Percentiles rank a stretch among this genome's conserved stretches.
Evolutionary conservation across 2,888 invertebrate genomes (phyloP).

Genomic region (Hemaris fuciformis): DNA sequence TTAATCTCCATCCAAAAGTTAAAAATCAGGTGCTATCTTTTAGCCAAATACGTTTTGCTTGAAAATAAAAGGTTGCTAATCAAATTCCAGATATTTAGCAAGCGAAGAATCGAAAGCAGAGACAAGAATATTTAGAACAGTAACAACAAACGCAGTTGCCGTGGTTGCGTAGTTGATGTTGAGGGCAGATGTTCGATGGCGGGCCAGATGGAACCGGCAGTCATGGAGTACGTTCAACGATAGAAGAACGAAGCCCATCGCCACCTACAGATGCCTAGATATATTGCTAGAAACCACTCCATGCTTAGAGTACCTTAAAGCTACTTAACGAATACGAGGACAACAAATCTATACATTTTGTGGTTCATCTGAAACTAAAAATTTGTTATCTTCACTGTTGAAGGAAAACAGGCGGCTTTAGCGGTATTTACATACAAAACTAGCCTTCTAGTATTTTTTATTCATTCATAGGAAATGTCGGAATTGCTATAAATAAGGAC

Average conservation of each 20-base stretch:
- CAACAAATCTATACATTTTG: too few species aligned
- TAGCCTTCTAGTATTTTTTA: too few species aligned
- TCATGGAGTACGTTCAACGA: constrained; percentile 88
- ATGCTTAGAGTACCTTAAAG: background rate
- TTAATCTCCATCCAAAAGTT: too few species aligned
- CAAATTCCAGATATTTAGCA: constrained; percentile 72
- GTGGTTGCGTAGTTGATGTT: constrained; percentile 87
- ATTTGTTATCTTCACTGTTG: too few species aligned
- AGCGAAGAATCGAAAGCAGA: constrained; percentile 89
- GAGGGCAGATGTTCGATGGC: constrained; percentile 85
- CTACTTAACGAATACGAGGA: too few species aligned
- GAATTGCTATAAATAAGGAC: too few species aligned
- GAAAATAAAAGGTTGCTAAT: constrained; percentile 31
- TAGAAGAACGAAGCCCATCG: constrained; percentile 87
- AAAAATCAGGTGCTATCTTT: too few species aligned
- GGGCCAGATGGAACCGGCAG: constrained; percentile 87
- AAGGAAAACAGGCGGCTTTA: too few species aligned
- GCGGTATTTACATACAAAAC: too few species aligned
- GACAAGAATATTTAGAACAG: constrained; percentile 88
- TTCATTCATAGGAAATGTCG: too few species aligned
- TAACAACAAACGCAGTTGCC: constrained; percentile 86
- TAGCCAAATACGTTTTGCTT: background rate
- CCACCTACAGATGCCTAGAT: constrained; percentile 76
- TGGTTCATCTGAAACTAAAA: too few species aligned
- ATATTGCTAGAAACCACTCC: background rate